phyloP scores from a whole-genome alignment of 2,113 vertebrate species.

The Pseudorhombus dupliciocellatus region DNA sequence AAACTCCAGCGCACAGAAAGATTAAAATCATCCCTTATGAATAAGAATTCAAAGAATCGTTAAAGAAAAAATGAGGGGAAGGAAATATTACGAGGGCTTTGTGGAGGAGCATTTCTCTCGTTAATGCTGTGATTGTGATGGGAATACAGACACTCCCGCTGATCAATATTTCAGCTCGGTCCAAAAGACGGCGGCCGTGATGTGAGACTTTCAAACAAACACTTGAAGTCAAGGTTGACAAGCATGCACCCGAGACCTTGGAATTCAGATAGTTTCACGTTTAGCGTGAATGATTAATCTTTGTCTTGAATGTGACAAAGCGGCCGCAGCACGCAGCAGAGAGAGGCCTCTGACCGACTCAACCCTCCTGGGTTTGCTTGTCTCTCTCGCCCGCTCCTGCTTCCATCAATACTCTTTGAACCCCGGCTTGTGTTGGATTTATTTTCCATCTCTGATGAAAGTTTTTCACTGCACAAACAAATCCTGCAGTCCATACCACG shows the following conservation, averaged over 20 bases:
- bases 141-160: conserved; percentile 35
- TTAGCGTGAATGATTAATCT: conserved; percentile 62
- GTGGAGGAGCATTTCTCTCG: conserved; percentile 11
- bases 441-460: neutral
- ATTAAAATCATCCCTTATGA: neutral
- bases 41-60: conserved; percentile 1
- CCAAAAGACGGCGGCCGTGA: conserved; percentile 18
- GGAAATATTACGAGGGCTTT: conserved; percentile 4
- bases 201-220: conserved; percentile 45
- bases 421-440: neutral
- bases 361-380: neutral
- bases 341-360: conserved; percentile 5
- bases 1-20: neutral
- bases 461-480: too few species aligned
- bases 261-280: conserved; percentile 33
- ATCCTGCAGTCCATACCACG: too few species aligned
- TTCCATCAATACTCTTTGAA: neutral
- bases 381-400: neutral
- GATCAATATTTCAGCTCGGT: conserved; percentile 57
- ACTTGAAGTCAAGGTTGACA: conserved; percentile 23
- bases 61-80: neutral
- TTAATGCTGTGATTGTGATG: conserved; percentile 34
- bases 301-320: conserved; percentile 36
- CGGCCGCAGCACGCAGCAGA: neutral
- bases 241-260: conserved; percentile 12